Evolutionary conservation across 2,797 vertebrate genomes (phyloP).

Genomic region (Naso thynnoides): DNA sequence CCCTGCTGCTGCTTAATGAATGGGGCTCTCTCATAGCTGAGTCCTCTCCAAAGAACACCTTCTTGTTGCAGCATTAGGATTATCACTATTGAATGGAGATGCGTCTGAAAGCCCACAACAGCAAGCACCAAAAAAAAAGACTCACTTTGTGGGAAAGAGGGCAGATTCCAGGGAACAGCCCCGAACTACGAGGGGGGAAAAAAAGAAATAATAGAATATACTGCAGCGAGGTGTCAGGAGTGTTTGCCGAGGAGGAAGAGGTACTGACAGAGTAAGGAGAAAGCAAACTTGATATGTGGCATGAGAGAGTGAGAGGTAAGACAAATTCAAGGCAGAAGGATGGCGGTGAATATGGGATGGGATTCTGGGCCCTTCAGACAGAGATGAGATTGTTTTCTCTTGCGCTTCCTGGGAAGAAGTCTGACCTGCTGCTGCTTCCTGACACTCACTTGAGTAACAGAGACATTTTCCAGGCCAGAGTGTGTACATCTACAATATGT

Average conservation of each 20-base stretch:
- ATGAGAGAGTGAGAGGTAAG: constrained; percentile 25
- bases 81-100: constrained; percentile 39
- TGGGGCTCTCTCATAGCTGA: constrained; percentile 37
- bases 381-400: constrained; percentile 13
- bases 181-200: constrained; percentile 1
- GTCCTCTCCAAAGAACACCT: constrained; percentile 26
- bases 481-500: constrained; percentile 13
- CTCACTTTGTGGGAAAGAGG: constrained; percentile 23
- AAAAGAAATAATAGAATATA: constrained; percentile 42
- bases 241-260: constrained; percentile 36
- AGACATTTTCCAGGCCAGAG: constrained; percentile 10
- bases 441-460: constrained; percentile 23
- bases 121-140: constrained; percentile 31
- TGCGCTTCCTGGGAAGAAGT: constrained; percentile 6
- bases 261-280: constrained; percentile 30
- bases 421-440: constrained; percentile 35
- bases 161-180: neutral
- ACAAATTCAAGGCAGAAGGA: constrained; percentile 22
- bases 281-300: constrained; percentile 39
- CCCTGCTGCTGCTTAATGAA: constrained; percentile 62
- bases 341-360: constrained; percentile 16
- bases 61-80: constrained; percentile 38
- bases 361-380: constrained; percentile 3
- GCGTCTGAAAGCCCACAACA: constrained; percentile 22
- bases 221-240: constrained; percentile 35